These are phyloP conservation scores for Pterois miles DNA, from an alignment of 2,797 vertebrate species.

Conservation along the genomic window DNA sequence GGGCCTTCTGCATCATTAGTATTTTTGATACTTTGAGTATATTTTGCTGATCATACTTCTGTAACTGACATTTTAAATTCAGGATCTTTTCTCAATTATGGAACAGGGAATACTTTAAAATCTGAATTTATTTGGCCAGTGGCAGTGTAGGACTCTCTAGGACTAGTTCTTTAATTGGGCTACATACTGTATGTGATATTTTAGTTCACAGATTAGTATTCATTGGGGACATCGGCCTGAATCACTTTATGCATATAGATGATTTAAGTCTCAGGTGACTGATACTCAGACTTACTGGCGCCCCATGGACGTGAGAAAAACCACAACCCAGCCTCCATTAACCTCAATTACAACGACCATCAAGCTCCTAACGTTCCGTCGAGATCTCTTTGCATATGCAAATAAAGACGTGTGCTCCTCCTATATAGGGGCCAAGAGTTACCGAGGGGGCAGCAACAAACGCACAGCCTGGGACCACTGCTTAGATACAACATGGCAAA, in stretches of 20 bases:
- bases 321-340: slow-evolving; percentile 77
- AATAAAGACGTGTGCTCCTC: slow-evolving; percentile 67
- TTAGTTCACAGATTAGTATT: background rate
- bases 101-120: background rate
- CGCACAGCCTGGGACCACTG: background rate
- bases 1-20: too few species aligned
- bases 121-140: background rate
- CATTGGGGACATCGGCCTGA: slow-evolving; percentile 21
- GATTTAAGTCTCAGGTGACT: slow-evolving; percentile 47
- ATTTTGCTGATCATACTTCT: too few species aligned
- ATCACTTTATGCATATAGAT: slow-evolving; percentile 37
- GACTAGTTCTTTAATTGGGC: background rate
- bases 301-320: slow-evolving; percentile 74
- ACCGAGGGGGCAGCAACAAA: background rate
- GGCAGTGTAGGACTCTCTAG: background rate
- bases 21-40: too few species aligned
- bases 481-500: slow-evolving; percentile 60
- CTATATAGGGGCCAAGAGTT: slow-evolving; percentile 54
- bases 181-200: background rate
- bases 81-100: too few species aligned
- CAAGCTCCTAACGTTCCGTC: slow-evolving; percentile 77
- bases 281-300: slow-evolving; percentile 87
- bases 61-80: too few species aligned
- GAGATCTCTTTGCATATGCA: slow-evolving; percentile 81
- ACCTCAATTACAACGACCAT: slow-evolving; percentile 80